These are phyloP conservation scores for Psix sp. DNA, from an alignment of 1,140 invertebrate genomes.

Conservation along the genomic window DNA sequence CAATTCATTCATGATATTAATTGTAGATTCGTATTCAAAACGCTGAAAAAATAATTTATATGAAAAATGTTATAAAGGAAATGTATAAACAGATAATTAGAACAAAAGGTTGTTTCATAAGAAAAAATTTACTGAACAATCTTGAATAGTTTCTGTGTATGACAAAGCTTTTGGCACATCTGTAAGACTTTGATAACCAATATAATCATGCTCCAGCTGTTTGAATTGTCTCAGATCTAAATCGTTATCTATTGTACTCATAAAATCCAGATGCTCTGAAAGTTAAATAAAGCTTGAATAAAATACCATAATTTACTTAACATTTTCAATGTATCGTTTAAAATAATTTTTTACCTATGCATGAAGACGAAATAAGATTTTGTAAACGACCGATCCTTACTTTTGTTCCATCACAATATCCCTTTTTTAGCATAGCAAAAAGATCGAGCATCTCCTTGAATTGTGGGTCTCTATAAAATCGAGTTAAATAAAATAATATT, in stretches of 20 bases:
- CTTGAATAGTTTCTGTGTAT: constrained; percentile 82
- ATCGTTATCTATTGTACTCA: constrained; percentile 86
- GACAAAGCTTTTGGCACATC: constrained; percentile 92
- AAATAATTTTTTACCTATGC: constrained; percentile 89
- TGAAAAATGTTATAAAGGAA: not conserved
- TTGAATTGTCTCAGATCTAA: constrained; percentile 87
- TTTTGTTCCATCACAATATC: constrained; percentile 95
- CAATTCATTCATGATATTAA: constrained; percentile 86
- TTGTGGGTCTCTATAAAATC: constrained; percentile 92
- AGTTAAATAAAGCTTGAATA: too few species aligned
- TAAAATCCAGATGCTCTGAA: constrained; percentile 97
- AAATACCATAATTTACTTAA: too few species aligned
- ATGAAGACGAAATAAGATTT: constrained; percentile 96
- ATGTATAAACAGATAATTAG: not conserved
- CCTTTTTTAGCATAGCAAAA: constrained; percentile 97
- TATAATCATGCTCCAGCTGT: constrained; percentile 93
- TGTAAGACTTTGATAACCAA: constrained; percentile 97
- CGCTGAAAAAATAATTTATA: constrained; percentile 56
- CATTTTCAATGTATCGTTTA: too few species aligned
- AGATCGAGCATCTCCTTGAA: constrained; percentile 98
- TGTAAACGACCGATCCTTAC: constrained; percentile 96
- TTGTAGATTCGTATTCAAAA: constrained; percentile 80
- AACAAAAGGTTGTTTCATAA: not conserved
- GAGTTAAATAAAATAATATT: constrained; percentile 17
- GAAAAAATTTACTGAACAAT: constrained; percentile 78